A percentile compares a stretch with the other conserved stretches of the same genome.
phyloP scores from a whole-genome alignment of 2,797 vertebrate species.

The Melopsittacus undulatus region DNA sequence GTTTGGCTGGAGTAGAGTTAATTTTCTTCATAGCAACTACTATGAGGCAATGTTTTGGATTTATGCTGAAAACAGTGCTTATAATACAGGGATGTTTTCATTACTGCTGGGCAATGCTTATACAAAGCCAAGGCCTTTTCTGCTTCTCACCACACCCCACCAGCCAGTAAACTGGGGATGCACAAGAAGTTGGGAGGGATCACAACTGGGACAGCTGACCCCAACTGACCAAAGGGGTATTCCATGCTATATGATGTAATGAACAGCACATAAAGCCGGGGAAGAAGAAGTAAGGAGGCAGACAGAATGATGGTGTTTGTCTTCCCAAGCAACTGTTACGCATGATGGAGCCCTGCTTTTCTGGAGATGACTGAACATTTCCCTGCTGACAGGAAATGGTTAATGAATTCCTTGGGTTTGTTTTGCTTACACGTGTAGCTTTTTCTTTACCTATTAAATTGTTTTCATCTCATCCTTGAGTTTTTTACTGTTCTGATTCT shows the following conservation, averaged over 20 bases:
- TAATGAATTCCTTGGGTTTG: neutral
- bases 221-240: neutral
- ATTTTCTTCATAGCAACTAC: neutral
- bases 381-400: neutral
- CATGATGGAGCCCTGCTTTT: neutral
- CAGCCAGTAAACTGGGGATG: neutral
- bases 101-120: neutral
- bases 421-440: neutral
- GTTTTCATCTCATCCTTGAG: neutral
- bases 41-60: neutral
- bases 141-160: neutral
- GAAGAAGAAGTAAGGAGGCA: neutral
- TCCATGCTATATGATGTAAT: neutral
- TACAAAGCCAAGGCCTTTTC: neutral
- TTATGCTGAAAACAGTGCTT: neutral
- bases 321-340: neutral
- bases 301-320: neutral
- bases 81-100: neutral
- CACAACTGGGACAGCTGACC: neutral
- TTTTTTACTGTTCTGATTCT: neutral
- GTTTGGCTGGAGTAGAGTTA: neutral
- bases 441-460: neutral
- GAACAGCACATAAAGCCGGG: neutral
- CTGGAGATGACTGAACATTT: neutral
- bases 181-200: neutral